Evolutionary conservation across 2,797 vertebrate species (phyloP).

Genomic region (Poeciliopsis presidionis): DNA sequence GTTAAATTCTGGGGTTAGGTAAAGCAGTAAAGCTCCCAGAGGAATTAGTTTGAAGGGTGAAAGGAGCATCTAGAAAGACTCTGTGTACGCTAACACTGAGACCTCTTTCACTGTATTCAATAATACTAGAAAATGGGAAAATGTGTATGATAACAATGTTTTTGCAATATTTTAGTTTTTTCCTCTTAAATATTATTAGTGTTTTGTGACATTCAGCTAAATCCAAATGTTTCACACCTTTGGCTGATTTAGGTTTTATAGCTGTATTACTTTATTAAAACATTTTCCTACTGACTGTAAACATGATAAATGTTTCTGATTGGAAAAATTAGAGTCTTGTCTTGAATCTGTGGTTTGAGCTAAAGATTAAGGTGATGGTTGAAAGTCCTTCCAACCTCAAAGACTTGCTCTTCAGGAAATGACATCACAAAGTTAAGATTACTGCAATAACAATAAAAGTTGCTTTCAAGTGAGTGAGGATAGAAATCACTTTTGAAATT

Average conservation of each 20-base stretch:
- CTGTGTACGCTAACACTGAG: not conserved
- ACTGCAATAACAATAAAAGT: not conserved
- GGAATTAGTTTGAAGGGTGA: not conserved
- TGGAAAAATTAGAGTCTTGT: not conserved
- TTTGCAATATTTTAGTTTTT: not conserved
- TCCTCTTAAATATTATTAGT: not conserved
- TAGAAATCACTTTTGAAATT: not conserved
- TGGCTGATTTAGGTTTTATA: not conserved
- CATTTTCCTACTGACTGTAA: not conserved
- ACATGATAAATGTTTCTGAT: not conserved
- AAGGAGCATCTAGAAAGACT: not conserved
- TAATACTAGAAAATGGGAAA: not conserved
- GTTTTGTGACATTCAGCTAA: not conserved
- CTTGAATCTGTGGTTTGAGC: not conserved
- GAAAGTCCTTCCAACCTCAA: not conserved
- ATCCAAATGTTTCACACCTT: not conserved
- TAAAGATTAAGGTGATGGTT: not conserved
- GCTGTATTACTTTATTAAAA: not conserved
- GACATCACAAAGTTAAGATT: not conserved
- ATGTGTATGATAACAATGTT: not conserved
- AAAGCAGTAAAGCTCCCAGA: not conserved
- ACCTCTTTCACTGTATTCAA: not conserved
- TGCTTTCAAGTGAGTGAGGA: not conserved
- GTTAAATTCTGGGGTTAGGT: not conserved
- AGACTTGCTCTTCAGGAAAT: not conserved